These are phyloP conservation scores for Romanogobio albipinnatus DNA, from an alignment of 2,113 vertebrate genomes.

Conservation along the genomic window DNA sequence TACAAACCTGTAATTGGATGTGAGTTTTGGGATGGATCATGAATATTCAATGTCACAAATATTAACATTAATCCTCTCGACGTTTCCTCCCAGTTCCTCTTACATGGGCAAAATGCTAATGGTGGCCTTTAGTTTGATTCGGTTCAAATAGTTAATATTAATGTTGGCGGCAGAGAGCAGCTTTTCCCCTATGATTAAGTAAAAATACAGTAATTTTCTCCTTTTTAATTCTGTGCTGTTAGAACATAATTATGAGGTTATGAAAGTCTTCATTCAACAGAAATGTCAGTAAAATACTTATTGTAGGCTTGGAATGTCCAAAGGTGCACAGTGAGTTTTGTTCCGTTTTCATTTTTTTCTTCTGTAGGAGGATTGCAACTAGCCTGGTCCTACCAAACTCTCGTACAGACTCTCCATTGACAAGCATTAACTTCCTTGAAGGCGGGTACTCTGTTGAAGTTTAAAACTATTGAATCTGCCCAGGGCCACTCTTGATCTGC, in stretches of 20 bases:
- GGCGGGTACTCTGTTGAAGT: too few relatives aligned
- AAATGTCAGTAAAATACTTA: conserved; percentile 1
- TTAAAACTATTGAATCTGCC: too few relatives aligned
- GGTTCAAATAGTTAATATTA: conserved; percentile 30
- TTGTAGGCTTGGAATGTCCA: neutral
- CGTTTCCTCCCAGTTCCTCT: conserved; percentile 30
- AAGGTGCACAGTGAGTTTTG: neutral
- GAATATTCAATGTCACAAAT: conserved; percentile 41
- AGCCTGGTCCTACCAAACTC: too few relatives aligned
- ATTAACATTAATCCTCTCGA: conserved; percentile 48
- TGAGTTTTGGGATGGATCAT: conserved; percentile 42
- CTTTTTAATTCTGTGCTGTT: conserved; percentile 15
- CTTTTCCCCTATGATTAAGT: neutral
- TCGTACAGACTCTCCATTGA: too few relatives aligned
- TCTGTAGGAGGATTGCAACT: too few relatives aligned
- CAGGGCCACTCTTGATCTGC: too few relatives aligned
- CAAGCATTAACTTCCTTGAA: too few relatives aligned
- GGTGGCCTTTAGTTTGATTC: conserved; percentile 41
- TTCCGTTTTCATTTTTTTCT: too few relatives aligned
- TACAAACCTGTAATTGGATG: conserved; percentile 48
- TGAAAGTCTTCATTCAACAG: conserved; percentile 3
- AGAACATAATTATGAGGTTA: neutral
- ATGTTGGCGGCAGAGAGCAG: conserved; percentile 18
- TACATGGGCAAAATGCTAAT: conserved; percentile 42
- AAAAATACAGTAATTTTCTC: neutral